Evolutionary conservation across 1,140 invertebrate genomes (phyloP).

Genomic region (Sarcophaga peregrina): DNA sequence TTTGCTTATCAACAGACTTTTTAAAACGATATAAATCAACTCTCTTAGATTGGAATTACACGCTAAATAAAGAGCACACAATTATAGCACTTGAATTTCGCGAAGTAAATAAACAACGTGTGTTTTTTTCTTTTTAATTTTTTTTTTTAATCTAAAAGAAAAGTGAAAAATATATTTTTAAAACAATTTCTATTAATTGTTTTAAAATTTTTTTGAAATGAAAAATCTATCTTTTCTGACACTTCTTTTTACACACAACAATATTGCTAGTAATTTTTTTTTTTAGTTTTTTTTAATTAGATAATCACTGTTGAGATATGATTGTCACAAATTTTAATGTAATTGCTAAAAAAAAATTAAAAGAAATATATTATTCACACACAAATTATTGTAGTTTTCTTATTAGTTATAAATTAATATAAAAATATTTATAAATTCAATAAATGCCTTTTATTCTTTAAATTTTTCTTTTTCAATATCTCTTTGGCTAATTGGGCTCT

Average conservation of each 20-base stretch:
- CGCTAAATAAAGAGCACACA: neutral
- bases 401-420: too few relatives aligned
- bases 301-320: neutral
- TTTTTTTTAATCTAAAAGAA: slow-evolving; percentile 15
- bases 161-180: slow-evolving; percentile 27
- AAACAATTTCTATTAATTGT: too few relatives aligned
- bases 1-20: neutral
- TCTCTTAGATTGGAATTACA: neutral
- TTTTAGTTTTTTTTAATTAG: slow-evolving; percentile 20
- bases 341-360: too few relatives aligned
- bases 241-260: neutral
- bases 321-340: neutral
- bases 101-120: neutral
- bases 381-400: too few relatives aligned
- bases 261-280: neutral
- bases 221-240: neutral
- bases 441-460: neutral
- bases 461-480: slow-evolving; percentile 5
- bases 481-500: neutral
- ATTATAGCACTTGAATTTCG: neutral
- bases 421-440: neutral
- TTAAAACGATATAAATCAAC: neutral
- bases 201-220: neutral
- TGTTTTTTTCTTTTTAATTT: neutral
- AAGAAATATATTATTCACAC: too few relatives aligned